phyloP scores from a whole-genome alignment of 2,888 invertebrate species.

The Seira musarum region DNA sequence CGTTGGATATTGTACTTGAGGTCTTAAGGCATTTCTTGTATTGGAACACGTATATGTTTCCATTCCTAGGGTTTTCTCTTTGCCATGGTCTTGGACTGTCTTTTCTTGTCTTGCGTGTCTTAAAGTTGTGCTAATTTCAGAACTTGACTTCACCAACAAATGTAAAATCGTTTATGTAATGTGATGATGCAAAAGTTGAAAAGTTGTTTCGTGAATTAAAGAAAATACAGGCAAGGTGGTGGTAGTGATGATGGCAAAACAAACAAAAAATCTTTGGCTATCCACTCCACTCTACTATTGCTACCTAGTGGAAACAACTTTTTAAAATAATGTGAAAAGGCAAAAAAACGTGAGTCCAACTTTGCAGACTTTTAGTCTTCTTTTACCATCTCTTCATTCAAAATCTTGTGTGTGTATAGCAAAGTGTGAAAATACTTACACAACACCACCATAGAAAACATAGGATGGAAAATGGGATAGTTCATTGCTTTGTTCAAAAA shows the following conservation, averaged over 20 bases:
- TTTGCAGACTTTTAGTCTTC: not conserved
- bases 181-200: not conserved
- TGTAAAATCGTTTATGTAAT: not conserved
- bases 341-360: not conserved
- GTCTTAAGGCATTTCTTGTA: too few species aligned
- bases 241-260: not conserved
- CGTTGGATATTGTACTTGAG: not conserved
- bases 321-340: too few species aligned
- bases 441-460: too few species aligned
- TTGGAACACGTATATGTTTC: not conserved
- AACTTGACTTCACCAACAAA: not conserved
- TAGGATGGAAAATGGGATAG: too few species aligned
- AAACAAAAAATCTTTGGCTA: not conserved
- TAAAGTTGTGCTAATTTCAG: conserved; percentile 5
- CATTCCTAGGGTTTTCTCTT: not conserved
- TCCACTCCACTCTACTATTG: too few species aligned
- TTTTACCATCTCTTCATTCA: not conserved
- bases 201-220: not conserved
- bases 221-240: not conserved
- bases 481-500: too few species aligned
- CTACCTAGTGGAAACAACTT: too few species aligned
- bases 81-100: not conserved
- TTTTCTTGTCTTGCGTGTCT: not conserved
- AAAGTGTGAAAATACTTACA: too few species aligned
- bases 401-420: not conserved